Conservation (phyloP, 2,797 vertebrate species). For the Loriculus beryllinus region DNA sequence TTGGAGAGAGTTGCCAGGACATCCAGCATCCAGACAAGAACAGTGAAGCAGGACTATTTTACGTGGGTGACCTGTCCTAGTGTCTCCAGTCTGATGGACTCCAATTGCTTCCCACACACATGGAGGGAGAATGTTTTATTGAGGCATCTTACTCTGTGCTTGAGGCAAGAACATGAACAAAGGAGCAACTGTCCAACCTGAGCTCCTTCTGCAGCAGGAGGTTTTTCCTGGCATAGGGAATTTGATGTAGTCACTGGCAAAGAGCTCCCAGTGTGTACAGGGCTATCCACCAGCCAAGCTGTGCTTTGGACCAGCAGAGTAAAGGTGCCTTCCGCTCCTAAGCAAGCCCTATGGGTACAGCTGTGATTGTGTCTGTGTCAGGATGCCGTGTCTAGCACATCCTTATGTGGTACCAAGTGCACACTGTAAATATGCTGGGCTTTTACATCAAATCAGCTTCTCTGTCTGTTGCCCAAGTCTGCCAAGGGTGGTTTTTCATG, state of each 20-base stretch:
- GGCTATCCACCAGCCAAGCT: not conserved
- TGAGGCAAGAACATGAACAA: not conserved
- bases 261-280: not conserved
- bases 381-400: not conserved
- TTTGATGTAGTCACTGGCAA: not conserved
- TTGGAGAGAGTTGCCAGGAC: not conserved
- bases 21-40: fast-evolving
- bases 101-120: not conserved
- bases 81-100: not conserved
- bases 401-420: not conserved
- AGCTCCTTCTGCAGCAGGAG: not conserved
- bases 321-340: not conserved
- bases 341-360: not conserved
- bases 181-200: not conserved
- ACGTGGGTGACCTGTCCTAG: not conserved
- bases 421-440: not conserved
- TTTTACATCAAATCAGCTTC: not conserved
- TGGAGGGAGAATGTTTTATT: not conserved
- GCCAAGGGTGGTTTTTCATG: not conserved
- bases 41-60: not conserved
- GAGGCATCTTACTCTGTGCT: not conserved
- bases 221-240: not conserved
- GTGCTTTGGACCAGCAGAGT: not conserved
- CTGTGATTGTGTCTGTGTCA: fast-evolving
- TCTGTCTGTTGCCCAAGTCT: not conserved